Evolutionary conservation across 2,113 vertebrate species (phyloP).

Genomic region (Machaerirhynchus nigripectus): DNA sequence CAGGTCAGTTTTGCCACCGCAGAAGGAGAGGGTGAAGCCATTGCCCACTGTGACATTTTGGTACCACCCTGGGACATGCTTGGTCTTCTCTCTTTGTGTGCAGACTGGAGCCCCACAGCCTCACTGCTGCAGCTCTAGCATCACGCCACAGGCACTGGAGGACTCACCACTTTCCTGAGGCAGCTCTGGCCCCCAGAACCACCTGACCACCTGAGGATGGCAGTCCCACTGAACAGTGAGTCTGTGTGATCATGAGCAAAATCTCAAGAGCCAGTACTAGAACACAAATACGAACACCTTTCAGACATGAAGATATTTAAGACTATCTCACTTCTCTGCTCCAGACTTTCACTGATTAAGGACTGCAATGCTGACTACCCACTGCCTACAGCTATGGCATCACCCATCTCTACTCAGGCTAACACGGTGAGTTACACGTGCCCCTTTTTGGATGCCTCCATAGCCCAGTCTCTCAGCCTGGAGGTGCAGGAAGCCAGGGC

Average conservation of each 20-base stretch:
- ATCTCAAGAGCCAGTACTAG: not conserved
- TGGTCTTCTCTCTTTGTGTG: not conserved
- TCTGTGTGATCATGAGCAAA: not conserved
- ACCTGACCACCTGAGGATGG: not conserved
- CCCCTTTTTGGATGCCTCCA: not conserved
- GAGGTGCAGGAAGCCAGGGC: not conserved
- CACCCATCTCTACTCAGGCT: not conserved
- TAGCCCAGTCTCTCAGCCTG: accelerated
- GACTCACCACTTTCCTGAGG: not conserved
- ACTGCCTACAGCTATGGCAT: not conserved
- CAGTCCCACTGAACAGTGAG: accelerated
- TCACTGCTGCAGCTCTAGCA: not conserved
- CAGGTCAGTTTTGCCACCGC: not conserved
- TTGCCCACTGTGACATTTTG: accelerated
- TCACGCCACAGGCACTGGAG: accelerated
- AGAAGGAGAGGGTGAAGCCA: not conserved
- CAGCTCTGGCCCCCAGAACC: not conserved
- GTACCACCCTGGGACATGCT: not conserved
- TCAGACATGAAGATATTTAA: not conserved
- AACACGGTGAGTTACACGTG: accelerated
- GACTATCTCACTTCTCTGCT: not conserved
- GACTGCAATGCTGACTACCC: not conserved
- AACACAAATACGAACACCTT: not conserved
- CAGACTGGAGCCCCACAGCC: not conserved
- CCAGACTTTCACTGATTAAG: not conserved